phyloP scores from a whole-genome alignment of 37 sponge, comb jelly and placozoan genomes.

The Haliclona indistincta region DNA sequence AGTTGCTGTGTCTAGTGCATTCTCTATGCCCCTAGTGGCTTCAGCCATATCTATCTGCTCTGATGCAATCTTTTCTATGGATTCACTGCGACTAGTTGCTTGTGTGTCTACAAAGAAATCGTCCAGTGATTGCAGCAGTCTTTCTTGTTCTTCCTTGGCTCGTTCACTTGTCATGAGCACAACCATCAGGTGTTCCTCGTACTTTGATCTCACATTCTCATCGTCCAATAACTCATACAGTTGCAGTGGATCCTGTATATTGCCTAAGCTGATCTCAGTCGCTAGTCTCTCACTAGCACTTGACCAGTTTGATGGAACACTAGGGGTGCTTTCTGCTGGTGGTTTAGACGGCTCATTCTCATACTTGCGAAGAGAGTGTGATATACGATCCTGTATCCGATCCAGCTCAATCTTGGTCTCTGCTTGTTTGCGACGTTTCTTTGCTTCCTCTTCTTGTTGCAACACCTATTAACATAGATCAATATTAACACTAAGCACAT shows the following conservation, averaged over 20 bases:
- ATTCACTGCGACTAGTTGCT: constrained; percentile 10
- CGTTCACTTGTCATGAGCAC: constrained; percentile 57
- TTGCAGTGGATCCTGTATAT: constrained; percentile 40
- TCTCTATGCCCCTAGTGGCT: constrained; percentile 41
- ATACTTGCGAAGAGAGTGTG: constrained; percentile 33
- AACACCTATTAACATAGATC: constrained; percentile 5
- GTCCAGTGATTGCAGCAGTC: constrained; percentile 30
- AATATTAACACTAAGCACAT: background rate
- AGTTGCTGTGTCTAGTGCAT: constrained; percentile 53
- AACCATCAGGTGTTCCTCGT: constrained; percentile 47
- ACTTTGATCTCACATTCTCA: constrained; percentile 26
- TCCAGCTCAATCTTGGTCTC: constrained; percentile 30
- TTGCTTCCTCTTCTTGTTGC: constrained; percentile 25
- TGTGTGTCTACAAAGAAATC: constrained; percentile 37
- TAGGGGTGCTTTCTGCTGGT: too few species aligned
- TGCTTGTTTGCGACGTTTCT: constrained; percentile 30
- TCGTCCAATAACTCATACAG: constrained; percentile 56
- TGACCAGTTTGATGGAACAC: too few species aligned
- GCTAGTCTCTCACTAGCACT: background rate
- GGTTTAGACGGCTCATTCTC: background rate
- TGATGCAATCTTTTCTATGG: constrained; percentile 25
- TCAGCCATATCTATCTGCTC: constrained; percentile 56
- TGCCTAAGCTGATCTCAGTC: constrained; percentile 16
- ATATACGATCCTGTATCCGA: constrained; percentile 53
- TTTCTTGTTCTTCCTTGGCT: constrained; percentile 38